Evolutionary conservation across 1,140 invertebrate species (phyloP), one percentile per base, ranked within the genome.

Genomic region (Meloidogyne floridensis): DNA sequence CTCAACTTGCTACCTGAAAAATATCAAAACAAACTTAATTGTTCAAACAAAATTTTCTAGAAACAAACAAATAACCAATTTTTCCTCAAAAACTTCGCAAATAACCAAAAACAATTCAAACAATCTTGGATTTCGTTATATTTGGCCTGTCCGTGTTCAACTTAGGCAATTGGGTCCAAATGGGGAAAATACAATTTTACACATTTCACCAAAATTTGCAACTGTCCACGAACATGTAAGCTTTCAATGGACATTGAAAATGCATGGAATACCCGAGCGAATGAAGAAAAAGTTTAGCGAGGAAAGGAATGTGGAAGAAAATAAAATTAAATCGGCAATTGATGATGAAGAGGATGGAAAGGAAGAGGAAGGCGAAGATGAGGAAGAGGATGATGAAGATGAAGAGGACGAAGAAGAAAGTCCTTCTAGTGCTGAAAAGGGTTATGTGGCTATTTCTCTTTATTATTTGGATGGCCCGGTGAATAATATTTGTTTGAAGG

Each of bases 181-280:
- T 43, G 87, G 89, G 53, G 74, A 82, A 20, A 79, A 79, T 71
- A 86, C 81, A 15, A 90, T 89, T 72, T 75, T 89, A 20, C 83
- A 87, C n/a, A 81, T 89, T 65, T 89, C 88, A 4, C 88, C 88
- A 42, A 89, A 89, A 70, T 90, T 89, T 77, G 85, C 88, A 10
- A 90, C 87, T 32, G 86, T 90, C 9, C 82, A 90, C 76, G 88
- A 90, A 65, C 88, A 90, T 72, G 86, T 89, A 53, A 82, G 86
- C 47, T 89, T 89, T 75, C 88, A 89, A 83, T 89, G 87, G 87
- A 88, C 86, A 72, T 59, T 89, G 20, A 82, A 86, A 79, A 86
- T 90, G 72, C 86, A 89, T 77, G 89, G 84, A 15, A 88, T 80
- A 20, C 84, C 82, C 43, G 83, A 89, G 65, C 59, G 86, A 75